Evolutionary conservation across 2,888 invertebrate genomes (phyloP), one percentile per base, ranked within the genome.

Genomic region (Tetrapedia diversipes): DNA sequence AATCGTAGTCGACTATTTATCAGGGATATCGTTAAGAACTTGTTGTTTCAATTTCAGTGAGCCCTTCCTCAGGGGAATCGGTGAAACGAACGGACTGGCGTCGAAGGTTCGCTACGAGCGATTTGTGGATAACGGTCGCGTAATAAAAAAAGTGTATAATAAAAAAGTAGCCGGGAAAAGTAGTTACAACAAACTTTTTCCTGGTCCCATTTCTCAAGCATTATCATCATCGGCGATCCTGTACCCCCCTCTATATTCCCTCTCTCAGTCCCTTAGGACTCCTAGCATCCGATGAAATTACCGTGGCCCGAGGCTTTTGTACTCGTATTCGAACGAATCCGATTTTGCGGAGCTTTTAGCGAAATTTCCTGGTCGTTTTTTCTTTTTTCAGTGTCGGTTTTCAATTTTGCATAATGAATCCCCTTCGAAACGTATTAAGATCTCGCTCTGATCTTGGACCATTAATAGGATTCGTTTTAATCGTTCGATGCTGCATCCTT

Each of bases 201-300:
- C 85, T 88, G 89, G 89, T 88, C 88, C 88, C 88, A 84, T 85
- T 85, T 87, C 86, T 85, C 82, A 81, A 86, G 69, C 81, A 83
- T 80, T 82, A 86, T 84, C 72, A 51, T 68, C 78, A 51, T 56
- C 65, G 76, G 77, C 61, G n/a, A n/a, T n/a, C n/a, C n/a, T n/a
- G n/a, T n/a, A n/a, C n/a, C n/a, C n/a, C n/a, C n/a, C n/a, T n/a
- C n/a, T n/a, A n/a, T n/a, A 65, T 73, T 81, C 71, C 64, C 53
- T 57, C 54, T 47, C 37, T 24, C 43, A 22, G 2, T 67, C 24
- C 27, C 11, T 41, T 57, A 54, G 37, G 53, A 67, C 60, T 71
- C 54, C 29, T 67, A 65, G 70, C 60, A 65, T 47, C 56, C 57
- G 64, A 69, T 69, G 65, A 77, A 80, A 64, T 80, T 16, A 37